Base-by-base conservation (phyloP, 2,113 vertebrate species). In the Gallinago undulata region DNA sequence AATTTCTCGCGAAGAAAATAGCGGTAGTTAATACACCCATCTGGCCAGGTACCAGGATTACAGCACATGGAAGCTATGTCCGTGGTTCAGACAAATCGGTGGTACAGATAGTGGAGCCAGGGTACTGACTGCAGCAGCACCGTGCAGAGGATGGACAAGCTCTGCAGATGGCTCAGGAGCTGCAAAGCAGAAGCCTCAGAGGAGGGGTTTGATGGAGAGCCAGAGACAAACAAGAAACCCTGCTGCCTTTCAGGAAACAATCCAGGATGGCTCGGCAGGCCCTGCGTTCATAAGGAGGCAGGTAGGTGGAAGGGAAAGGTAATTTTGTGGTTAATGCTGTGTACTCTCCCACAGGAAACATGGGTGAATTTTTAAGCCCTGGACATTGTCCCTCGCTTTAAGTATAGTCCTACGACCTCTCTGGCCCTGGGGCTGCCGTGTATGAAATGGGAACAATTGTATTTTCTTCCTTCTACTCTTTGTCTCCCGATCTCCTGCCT, bases 11-110 rank as follows among this genome's bases (percentile, higher is more conserved):
- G 84, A 89, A 79, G 92, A 94, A 94, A 93, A 96, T 76, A 41
- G 24, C 83, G 9, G 4, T 1, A 22, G 77, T 41, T 84, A 48
- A 69, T 94, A 67, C 86, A 79, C 60, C 66, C 94, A 78, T 37
- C 86, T 95, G 96, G 95, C 76, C 69, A 23, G 57, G 56, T 14
- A 45, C 92, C 96, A 95, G 72, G 77, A 82, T 94, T 73, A 50
- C 80, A 79, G 57, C 89, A 78, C 33, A 45, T 53, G 1, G 41
- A 69, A 92, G 87, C 31, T 74, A 6, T 77, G 87, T 35, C 93
- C 25, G 4, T 45, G 67, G 48, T 31, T 39, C 63, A 19, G 91
- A 85, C 67, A 83, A 91, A 90, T 68, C 84, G 31, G 6, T 17
- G 56, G 39, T 2, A 7, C 7, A 68, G 83, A 56, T 9, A 22